Conservation (phyloP, 2,113 vertebrate genomes). For the Tragelaphus imberbis region DNA sequence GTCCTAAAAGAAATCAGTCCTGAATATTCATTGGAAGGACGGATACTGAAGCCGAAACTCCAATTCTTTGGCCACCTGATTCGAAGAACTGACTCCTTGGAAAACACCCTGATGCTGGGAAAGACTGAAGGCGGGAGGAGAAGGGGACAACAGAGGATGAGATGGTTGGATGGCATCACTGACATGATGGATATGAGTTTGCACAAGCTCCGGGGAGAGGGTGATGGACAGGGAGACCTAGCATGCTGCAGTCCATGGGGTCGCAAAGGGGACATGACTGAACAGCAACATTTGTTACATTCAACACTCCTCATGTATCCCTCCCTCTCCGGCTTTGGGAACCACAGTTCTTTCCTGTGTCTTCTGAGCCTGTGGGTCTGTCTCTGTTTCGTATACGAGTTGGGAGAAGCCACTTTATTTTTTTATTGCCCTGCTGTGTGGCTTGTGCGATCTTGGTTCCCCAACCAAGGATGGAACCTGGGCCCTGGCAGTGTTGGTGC, state of each 20-base stretch:
- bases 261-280: rapidly evolving
- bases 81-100: not conserved
- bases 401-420: not conserved
- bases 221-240: not conserved
- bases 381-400: not conserved
- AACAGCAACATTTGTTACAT: not conserved
- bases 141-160: not conserved
- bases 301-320: not conserved
- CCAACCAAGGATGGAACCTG: not conserved
- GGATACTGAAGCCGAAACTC: not conserved
- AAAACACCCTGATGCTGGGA: not conserved
- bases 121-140: not conserved
- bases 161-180: not conserved
- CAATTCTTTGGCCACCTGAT: not conserved
- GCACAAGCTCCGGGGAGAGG: not conserved
- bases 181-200: not conserved
- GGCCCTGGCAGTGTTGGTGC: not conserved
- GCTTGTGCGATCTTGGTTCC: not conserved
- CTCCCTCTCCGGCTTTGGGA: not conserved
- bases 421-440: not conserved
- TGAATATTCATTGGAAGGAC: not conserved
- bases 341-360: not conserved
- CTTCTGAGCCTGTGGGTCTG: not conserved
- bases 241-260: not conserved
- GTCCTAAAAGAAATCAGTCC: not conserved